A percentile compares a stretch with the other conserved stretches of the same genome.
These are phyloP conservation scores for Drosophila insularis DNA, from an alignment of 1,140 invertebrate genomes.

Conservation along the genomic window DNA sequence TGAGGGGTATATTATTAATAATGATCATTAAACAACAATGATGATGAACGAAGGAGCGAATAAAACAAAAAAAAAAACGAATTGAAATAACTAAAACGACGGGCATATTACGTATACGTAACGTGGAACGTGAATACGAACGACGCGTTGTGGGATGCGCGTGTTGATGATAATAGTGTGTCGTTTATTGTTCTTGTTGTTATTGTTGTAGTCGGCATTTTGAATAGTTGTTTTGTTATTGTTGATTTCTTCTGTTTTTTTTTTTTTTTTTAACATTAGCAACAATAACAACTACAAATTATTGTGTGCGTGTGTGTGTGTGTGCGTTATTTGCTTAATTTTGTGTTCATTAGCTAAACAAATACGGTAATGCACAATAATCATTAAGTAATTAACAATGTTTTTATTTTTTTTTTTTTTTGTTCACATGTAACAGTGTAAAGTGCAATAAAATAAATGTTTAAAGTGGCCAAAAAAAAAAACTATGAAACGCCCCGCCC, in stretches of 20 bases:
- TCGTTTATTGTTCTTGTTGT: slow-evolving; percentile 1
- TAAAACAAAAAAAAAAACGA: not conserved
- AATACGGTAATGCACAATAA: not conserved
- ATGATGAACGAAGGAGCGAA: slow-evolving; percentile 7
- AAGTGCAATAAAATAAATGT: slow-evolving; percentile 4
- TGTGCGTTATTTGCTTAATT: slow-evolving; percentile 20
- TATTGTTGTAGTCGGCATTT: not conserved
- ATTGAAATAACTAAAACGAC: slow-evolving; percentile 23
- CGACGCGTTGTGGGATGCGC: not conserved
- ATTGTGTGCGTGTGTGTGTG: slow-evolving; percentile 34
- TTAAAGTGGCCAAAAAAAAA: not conserved
- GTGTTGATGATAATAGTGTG: slow-evolving; percentile 13
- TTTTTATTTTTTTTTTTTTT: not conserved
- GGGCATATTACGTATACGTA: slow-evolving; percentile 51
- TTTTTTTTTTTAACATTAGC: slow-evolving; percentile 21
- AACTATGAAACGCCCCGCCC: slow-evolving; percentile 3
- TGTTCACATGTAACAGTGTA: not conserved
- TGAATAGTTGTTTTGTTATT: slow-evolving; percentile 19
- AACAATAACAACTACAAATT: slow-evolving; percentile 43
- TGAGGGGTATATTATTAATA: slow-evolving; percentile 39
- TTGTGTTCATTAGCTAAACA: slow-evolving; percentile 32
- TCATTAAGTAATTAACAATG: not conserved
- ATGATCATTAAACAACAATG: slow-evolving; percentile 5
- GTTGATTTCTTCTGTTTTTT: not conserved
- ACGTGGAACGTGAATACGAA: slow-evolving; percentile 18